Percentiles rank a stretch among this genome's conserved stretches.
phyloP scores from a whole-genome alignment of 2,797 vertebrate genomes.

The Tragelaphus eurycerus region DNA sequence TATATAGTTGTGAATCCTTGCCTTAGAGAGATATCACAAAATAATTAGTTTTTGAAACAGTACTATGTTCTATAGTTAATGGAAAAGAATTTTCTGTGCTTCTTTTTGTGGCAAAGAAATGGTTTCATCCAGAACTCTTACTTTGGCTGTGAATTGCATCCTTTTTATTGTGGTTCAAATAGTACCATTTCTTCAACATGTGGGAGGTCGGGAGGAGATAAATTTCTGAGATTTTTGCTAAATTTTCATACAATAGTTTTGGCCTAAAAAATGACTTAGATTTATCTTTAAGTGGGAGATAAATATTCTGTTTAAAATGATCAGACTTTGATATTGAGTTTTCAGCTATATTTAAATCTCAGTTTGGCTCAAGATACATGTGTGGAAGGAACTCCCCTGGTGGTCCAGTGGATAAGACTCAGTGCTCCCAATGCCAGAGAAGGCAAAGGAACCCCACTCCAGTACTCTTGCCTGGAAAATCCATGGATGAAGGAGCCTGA shows the following conservation, averaged over 20 bases:
- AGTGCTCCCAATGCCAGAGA: not conserved
- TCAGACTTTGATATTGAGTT: not conserved
- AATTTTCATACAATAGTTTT: not conserved
- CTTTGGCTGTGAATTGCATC: not conserved
- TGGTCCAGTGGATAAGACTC: not conserved
- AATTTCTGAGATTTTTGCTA: not conserved
- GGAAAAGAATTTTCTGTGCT: not conserved
- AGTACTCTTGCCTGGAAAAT: no score
- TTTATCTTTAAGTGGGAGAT: not conserved
- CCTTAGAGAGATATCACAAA: not conserved
- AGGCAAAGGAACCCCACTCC: no score
- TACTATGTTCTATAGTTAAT: not conserved
- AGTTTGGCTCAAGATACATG: not conserved
- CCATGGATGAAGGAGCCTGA: no score
- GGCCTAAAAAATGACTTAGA: not conserved
- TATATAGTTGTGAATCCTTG: not conserved
- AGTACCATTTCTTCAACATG: not conserved
- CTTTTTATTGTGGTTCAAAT: not conserved
- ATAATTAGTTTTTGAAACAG: not conserved
- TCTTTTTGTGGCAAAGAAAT: not conserved
- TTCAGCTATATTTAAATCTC: not conserved
- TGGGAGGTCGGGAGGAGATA: not conserved
- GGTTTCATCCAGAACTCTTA: not conserved
- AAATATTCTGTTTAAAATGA: not conserved
- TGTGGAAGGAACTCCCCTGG: not conserved